These are phyloP conservation scores for Torymus aiolomorphi DNA, from an alignment of 2,888 invertebrate genomes.

Conservation along the genomic window DNA sequence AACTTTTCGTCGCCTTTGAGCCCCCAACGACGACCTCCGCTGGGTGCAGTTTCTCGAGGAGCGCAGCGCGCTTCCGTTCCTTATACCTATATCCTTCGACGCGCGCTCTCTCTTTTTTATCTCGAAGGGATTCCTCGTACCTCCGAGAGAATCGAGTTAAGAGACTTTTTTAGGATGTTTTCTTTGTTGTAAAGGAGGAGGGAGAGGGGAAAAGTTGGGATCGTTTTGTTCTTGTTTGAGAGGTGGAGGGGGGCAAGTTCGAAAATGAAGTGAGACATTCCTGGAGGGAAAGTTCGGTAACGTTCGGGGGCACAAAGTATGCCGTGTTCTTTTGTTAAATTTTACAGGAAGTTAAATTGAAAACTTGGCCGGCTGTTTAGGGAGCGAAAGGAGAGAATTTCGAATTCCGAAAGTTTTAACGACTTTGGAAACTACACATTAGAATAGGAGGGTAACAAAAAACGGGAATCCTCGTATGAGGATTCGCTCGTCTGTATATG, in stretches of 20 bases:
- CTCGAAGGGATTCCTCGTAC: constrained; percentile 12
- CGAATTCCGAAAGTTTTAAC: constrained; percentile 26
- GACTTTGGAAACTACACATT: constrained; percentile 18
- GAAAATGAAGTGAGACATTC: constrained; percentile 41
- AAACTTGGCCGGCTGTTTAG: constrained; percentile 25
- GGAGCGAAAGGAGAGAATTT: constrained; percentile 1
- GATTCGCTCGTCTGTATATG: no score
- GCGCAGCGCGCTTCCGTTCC: no score
- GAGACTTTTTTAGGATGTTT: background rate
- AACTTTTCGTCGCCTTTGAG: constrained; percentile 34
- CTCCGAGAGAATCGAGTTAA: constrained; percentile 25
- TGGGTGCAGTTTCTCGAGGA: constrained; percentile 25
- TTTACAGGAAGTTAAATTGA: constrained; percentile 34
- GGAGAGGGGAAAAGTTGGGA: background rate
- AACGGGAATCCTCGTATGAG: background rate
- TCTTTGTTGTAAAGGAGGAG: background rate
- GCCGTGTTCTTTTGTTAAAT: constrained; percentile 31
- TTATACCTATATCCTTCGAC: no score
- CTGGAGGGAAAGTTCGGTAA: constrained; percentile 12
- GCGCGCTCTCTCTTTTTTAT: constrained; percentile 14
- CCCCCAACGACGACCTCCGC: constrained; percentile 5
- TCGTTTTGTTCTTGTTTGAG: constrained; percentile 20
- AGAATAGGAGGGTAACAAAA: background rate
- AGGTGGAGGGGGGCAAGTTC: background rate
- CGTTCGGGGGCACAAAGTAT: background rate